Evolutionary conservation across 2,888 invertebrate species (phyloP).

Genomic region (Oligia fasciuncula): DNA sequence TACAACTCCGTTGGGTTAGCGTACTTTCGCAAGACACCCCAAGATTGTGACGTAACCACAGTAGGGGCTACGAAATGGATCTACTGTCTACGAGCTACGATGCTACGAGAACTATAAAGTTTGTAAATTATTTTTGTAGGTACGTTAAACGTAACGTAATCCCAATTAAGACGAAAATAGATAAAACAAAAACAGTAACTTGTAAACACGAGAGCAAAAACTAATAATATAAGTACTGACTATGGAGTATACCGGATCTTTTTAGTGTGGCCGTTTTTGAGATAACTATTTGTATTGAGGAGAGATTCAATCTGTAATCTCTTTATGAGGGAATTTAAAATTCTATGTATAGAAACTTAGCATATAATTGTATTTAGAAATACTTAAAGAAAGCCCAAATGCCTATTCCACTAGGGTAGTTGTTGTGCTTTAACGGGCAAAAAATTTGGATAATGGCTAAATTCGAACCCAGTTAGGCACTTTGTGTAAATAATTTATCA

Average conservation of each 20-base stretch:
- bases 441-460: not conserved
- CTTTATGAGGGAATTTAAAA: not conserved
- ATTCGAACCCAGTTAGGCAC: not conserved
- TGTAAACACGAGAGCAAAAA: conserved; percentile 48
- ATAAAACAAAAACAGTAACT: conserved; percentile 34
- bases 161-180: conserved; percentile 19
- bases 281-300: not conserved
- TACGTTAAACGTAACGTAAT: conserved; percentile 26
- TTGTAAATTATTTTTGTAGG: conserved; percentile 8
- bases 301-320: not conserved
- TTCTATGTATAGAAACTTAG: not conserved
- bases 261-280: not conserved
- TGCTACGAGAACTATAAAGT: not conserved
- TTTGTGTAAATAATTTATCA: not conserved
- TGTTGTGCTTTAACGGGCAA: not conserved
- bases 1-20: not conserved
- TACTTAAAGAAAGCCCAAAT: not conserved
- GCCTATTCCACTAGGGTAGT: not conserved
- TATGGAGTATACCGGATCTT: conserved; percentile 27
- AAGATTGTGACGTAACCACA: not conserved
- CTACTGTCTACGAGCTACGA: conserved; percentile 26
- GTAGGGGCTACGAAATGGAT: conserved; percentile 15
- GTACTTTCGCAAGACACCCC: not conserved
- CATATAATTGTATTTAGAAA: not conserved
- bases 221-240: not conserved